A percentile compares a stretch with the other conserved stretches of the same genome.
These are phyloP conservation scores for Hippocampus barbouri DNA, from an alignment of 2,113 vertebrate species.

Conservation along the genomic window DNA sequence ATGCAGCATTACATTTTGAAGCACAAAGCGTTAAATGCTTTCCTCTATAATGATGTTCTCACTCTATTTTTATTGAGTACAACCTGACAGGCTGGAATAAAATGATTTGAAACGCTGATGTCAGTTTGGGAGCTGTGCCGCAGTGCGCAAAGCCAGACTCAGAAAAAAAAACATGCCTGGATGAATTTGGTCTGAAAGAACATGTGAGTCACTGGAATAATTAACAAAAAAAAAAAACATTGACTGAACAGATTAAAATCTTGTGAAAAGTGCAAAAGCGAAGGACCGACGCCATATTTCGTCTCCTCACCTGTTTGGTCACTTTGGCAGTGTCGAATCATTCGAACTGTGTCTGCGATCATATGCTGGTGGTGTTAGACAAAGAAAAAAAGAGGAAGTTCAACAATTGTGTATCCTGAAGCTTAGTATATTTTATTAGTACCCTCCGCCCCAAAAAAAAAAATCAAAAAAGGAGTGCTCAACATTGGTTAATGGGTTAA, in stretches of 20 bases:
- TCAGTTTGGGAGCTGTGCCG: too few species aligned
- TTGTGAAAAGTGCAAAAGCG: too few species aligned
- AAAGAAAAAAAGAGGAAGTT: conserved; percentile 4
- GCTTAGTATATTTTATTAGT: neutral
- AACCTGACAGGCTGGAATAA: neutral
- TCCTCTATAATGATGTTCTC: too few species aligned
- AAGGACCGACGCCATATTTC: neutral
- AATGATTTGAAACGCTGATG: neutral
- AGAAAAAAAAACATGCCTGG: too few species aligned
- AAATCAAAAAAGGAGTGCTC: neutral
- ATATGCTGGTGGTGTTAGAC: conserved; percentile 78
- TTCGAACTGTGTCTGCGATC: conserved; percentile 96
- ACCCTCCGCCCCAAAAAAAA: neutral
- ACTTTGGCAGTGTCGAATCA: conserved; percentile 91
- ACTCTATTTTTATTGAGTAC: too few species aligned
- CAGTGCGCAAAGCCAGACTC: too few species aligned
- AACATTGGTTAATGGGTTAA: too few species aligned
- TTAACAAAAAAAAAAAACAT: too few species aligned
- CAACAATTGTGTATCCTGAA: neutral
- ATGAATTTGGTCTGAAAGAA: too few species aligned
- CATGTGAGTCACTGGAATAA: too few species aligned
- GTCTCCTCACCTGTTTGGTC: conserved; percentile 82
- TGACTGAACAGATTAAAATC: neutral
- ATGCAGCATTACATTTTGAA: too few species aligned
- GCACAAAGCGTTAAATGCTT: too few species aligned